Base-by-base conservation (phyloP, 1,140 invertebrate species). In the Megalonaias nervosa region DNA sequence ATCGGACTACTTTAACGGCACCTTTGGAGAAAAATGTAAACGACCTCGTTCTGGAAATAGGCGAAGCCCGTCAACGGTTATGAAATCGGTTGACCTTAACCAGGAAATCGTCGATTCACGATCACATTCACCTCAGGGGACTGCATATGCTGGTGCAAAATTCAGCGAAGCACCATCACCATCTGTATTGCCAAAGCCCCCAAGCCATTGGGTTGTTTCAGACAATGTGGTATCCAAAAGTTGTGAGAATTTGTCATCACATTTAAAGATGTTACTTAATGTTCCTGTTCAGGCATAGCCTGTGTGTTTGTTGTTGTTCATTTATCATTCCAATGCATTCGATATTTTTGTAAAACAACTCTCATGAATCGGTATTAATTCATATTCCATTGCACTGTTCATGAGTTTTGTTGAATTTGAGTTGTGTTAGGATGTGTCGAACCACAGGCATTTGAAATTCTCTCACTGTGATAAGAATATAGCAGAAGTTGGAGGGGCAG, bases 81-180 rank as follows among this genome's bases (percentile, higher is more conserved):
- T 48, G 38, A 48, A 48, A 48, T 48, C 38, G 6, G 38, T 48
- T 48, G 38, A 48, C 38, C 11, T 48, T 48, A 48, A 48, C 38
- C 38, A 48, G 38, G 38, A 48, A 48, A 48, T 48, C 4, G 4
- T 48, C 6, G 5, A 48, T 48, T 70, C 76, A 60, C 62, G 67
- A 64, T 76, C 75, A 31, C 74, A 48, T 21, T 74, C 74, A 23
- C 71, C 70, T 48, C 71, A 67, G n/a, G 80, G 68, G 56, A 77
- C 64, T 69, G 80, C 81, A 75, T 94, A 93, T 82, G 93, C 93
- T 67, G 93, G 93, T 79, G 93, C 93, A 16, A 93, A 93, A 80
- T 94, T 93, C 82, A 93, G 92, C 55, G 93, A 93, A 72, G 92
- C 93, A 59, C 93, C 93, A 12, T 92, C 93, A 48, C 93, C 93